phyloP scores from a whole-genome alignment of 1,140 invertebrate genomes.

The Sycobia sp. region DNA sequence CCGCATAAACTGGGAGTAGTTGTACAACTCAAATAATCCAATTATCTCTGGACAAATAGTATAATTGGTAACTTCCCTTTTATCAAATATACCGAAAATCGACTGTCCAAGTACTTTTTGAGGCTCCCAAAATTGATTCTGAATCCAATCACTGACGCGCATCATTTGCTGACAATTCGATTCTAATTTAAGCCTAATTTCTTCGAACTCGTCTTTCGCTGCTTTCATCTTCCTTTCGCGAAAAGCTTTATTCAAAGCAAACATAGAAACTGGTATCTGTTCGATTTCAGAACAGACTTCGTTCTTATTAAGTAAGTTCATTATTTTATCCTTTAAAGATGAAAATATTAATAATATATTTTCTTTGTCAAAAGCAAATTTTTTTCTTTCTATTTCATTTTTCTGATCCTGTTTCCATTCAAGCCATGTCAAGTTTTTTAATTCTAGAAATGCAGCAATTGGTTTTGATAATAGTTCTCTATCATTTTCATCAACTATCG shows the following conservation, averaged over 20 bases:
- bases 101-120: conserved; percentile 52
- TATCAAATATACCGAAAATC: conserved; percentile 53
- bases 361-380: conserved; percentile 29
- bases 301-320: conserved; percentile 50
- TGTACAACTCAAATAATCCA: conserved; percentile 7
- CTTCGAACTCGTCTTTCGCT: conserved; percentile 52
- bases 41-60: conserved; percentile 32
- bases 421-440: conserved; percentile 41
- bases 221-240: conserved; percentile 46
- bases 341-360: conserved; percentile 40
- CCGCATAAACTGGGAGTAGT: conserved; percentile 37
- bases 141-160: conserved; percentile 55
- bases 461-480: conserved; percentile 3
- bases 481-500: background rate
- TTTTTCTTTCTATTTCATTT: conserved; percentile 33
- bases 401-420: conserved; percentile 44
- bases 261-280: conserved; percentile 46
- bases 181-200: conserved; percentile 48
- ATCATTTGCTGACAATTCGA: conserved; percentile 49
- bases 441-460: background rate
- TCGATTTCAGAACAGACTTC: conserved; percentile 43
- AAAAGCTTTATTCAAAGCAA: conserved; percentile 46
- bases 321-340: conserved; percentile 41
- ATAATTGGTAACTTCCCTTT: conserved; percentile 58
- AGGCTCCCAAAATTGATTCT: conserved; percentile 50